phyloP scores from a whole-genome alignment of 2,888 invertebrate species.

The Ephialtes manifestator region DNA sequence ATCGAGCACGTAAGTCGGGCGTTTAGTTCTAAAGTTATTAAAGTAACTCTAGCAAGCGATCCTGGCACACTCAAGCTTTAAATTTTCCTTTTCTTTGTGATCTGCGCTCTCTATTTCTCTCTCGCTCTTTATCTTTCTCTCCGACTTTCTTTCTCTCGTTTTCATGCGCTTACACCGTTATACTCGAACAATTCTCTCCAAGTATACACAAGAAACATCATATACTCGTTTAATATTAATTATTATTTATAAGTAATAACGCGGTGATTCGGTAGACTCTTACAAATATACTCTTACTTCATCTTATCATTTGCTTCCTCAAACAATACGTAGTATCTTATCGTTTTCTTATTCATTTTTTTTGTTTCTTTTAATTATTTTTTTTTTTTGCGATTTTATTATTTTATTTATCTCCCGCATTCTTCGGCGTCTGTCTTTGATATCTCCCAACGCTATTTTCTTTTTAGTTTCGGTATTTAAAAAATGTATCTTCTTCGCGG shows the following conservation, averaged over 20 bases:
- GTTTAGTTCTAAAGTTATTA: neutral
- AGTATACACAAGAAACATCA: constrained; percentile 75
- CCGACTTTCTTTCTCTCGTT: constrained; percentile 46
- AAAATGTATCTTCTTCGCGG: constrained; percentile 10
- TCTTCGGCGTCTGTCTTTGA: constrained; percentile 30
- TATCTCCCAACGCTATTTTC: constrained; percentile 39
- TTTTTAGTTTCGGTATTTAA: constrained; percentile 37
- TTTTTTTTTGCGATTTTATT: constrained; percentile 20
- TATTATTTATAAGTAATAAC: constrained; percentile 75
- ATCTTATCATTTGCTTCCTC: constrained; percentile 52
- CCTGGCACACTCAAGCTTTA: constrained; percentile 45
- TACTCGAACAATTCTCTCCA: constrained; percentile 62
- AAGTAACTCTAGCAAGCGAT: constrained; percentile 32
- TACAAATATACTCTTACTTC: constrained; percentile 73
- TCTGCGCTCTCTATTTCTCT: constrained; percentile 16
- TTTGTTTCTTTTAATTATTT: constrained; percentile 28
- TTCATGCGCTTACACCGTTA: constrained; percentile 53
- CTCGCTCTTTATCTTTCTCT: constrained; percentile 41
- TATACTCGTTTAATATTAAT: constrained; percentile 68
- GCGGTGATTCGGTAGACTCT: constrained; percentile 73
- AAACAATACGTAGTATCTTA: constrained; percentile 48
- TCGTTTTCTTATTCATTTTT: constrained; percentile 30
- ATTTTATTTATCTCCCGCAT: constrained; percentile 29
- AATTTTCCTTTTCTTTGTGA: constrained; percentile 4
- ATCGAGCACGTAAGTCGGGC: neutral